Percentiles rank a stretch among this genome's conserved stretches.
Evolutionary conservation across 1,140 invertebrate species (phyloP).

Genomic region (Drosophila arawakana): DNA sequence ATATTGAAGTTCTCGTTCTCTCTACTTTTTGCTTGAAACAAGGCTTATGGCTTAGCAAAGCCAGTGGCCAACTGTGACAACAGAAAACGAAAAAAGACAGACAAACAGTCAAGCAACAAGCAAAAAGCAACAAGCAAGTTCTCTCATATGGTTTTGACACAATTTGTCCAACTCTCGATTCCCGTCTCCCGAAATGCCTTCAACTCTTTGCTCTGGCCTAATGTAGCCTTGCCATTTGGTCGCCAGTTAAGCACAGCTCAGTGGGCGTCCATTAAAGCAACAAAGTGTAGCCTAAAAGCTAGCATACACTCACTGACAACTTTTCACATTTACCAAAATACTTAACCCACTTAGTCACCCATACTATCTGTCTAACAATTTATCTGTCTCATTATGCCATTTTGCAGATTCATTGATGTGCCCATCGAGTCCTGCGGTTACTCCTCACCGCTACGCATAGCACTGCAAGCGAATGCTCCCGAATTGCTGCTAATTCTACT

Average conservation of each 20-base stretch:
- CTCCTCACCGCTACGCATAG: slow-evolving; percentile 88
- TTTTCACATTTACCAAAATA: slow-evolving; percentile 34
- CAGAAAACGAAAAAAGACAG: slow-evolving; percentile 8
- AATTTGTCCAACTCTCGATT: neutral
- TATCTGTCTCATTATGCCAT: slow-evolving; percentile 24
- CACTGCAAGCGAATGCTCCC: slow-evolving; percentile 88
- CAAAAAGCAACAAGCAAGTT: slow-evolving; percentile 39
- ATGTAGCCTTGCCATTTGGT: slow-evolving; percentile 54
- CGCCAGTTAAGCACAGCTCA: slow-evolving; percentile 34
- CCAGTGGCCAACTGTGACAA: slow-evolving; percentile 7
- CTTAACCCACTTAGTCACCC: slow-evolving; percentile 21
- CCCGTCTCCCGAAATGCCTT: neutral
- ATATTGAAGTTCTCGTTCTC: slow-evolving; percentile 33
- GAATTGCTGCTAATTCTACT: slow-evolving; percentile 90
- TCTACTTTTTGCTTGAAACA: neutral
- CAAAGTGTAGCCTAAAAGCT: slow-evolving; percentile 51
- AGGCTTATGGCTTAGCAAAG: slow-evolving; percentile 20
- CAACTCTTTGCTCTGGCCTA: slow-evolving; percentile 30
- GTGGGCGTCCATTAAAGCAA: slow-evolving; percentile 51
- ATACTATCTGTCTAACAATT: slow-evolving; percentile 18
- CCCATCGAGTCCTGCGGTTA: slow-evolving; percentile 91
- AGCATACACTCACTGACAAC: slow-evolving; percentile 8
- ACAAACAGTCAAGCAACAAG: slow-evolving; percentile 43
- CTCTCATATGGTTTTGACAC: slow-evolving; percentile 62
- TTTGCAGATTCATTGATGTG: slow-evolving; percentile 89